These are phyloP conservation scores for Pterocles burchelli DNA, from an alignment of 2,113 vertebrate species.

Conservation along the genomic window DNA sequence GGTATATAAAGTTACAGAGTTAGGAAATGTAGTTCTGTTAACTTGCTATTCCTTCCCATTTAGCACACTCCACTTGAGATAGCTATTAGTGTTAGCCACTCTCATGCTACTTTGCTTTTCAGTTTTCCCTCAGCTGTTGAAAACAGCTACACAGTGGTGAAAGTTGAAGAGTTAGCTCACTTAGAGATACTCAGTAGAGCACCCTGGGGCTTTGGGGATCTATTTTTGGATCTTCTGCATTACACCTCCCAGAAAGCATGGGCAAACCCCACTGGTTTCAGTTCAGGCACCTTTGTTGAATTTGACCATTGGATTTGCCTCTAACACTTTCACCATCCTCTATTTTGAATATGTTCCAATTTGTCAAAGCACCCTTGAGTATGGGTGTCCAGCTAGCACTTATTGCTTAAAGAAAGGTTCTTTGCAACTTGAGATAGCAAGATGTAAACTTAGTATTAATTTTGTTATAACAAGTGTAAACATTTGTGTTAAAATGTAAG, in stretches of 20 bases:
- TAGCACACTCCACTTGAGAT: background rate
- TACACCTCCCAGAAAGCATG: background rate
- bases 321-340: background rate
- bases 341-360: background rate
- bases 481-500: background rate
- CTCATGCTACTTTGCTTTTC: background rate
- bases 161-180: background rate
- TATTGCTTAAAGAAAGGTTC: background rate
- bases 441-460: background rate
- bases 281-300: background rate
- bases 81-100: background rate
- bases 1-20: background rate
- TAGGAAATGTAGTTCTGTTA: background rate
- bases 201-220: background rate
- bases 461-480: background rate
- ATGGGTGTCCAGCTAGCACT: background rate
- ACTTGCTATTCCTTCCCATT: background rate
- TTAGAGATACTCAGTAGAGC: background rate
- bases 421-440: background rate
- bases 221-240: slow-evolving; percentile 4
- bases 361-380: background rate
- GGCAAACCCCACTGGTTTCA: slow-evolving; percentile 6
- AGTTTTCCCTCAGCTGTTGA: background rate
- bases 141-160: background rate
- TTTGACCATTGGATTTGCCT: background rate